phyloP scores from a whole-genome alignment of 2,888 invertebrate species.

The Yponomeuta cagnagella region DNA sequence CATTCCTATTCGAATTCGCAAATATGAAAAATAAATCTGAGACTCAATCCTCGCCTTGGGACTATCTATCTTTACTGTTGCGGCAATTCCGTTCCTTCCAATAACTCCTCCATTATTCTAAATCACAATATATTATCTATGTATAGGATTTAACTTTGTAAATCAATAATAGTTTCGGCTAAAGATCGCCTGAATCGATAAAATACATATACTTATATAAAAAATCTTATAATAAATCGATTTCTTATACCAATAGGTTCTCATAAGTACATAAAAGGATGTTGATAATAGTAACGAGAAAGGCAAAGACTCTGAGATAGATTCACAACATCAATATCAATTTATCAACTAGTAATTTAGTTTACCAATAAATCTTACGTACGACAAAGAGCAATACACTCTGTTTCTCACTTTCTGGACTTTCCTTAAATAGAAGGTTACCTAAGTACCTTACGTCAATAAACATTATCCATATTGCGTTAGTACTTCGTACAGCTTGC shows the following conservation, averaged over 20 bases:
- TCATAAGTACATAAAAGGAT: constrained; percentile 25
- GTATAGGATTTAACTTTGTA: constrained; percentile 5
- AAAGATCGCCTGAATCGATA: constrained; percentile 7
- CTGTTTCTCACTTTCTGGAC: constrained; percentile 48
- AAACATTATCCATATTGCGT: background rate
- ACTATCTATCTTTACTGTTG: too few species aligned
- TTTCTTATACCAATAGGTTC: constrained; percentile 9
- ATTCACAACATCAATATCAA: constrained; percentile 36
- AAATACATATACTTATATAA: constrained; percentile 7
- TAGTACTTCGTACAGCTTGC: background rate
- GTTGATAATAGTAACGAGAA: constrained; percentile 30
- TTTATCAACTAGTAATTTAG: constrained; percentile 17
- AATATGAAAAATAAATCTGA: too few species aligned
- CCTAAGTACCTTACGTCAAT: background rate
- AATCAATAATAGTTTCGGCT: background rate
- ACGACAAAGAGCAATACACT: constrained; percentile 18
- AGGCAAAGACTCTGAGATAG: constrained; percentile 44
- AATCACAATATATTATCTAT: constrained; percentile 14
- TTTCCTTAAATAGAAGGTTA: constrained; percentile 29
- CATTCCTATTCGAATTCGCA: too few species aligned
- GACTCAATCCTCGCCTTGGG: too few species aligned
- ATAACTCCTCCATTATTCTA: constrained; percentile 22
- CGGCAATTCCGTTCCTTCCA: constrained; percentile 7
- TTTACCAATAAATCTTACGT: constrained; percentile 17
- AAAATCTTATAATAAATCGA: constrained; percentile 9